A percentile compares a stretch with the other conserved stretches of the same genome.
Conservation (phyloP, 2,113 vertebrate species). For the Cynocephalus volans region DNA sequence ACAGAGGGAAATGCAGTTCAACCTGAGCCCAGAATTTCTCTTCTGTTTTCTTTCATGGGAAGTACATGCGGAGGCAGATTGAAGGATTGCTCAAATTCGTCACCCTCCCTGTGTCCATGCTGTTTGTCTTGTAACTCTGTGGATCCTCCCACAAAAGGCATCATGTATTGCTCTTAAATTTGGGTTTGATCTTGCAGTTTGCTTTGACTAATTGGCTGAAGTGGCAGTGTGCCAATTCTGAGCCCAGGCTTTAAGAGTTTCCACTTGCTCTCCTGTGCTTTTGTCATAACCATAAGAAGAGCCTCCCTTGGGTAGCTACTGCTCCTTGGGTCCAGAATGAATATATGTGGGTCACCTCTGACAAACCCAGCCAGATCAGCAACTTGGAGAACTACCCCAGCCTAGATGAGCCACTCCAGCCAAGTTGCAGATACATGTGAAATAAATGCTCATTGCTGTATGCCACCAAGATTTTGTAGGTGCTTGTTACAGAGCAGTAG, state of each 20-base stretch:
- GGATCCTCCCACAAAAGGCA: neutral
- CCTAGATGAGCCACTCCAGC: neutral
- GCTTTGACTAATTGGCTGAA: neutral
- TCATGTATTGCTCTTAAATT: neutral
- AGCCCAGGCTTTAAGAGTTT: neutral
- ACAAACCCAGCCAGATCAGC: neutral
- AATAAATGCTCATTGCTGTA: neutral
- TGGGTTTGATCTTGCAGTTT: neutral
- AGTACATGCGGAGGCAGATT: neutral
- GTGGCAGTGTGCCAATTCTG: neutral
- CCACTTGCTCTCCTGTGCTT: neutral
- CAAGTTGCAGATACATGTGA: neutral
- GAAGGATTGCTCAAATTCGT: neutral
- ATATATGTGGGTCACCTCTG: neutral
- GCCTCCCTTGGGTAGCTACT: neutral
- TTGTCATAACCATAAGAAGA: neutral
- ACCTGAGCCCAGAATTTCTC: neutral
- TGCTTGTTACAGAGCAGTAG: neutral
- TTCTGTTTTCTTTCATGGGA: neutral
- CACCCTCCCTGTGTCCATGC: neutral
- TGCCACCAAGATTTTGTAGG: neutral
- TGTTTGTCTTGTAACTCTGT: neutral
- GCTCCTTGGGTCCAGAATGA: neutral
- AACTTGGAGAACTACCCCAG: neutral
- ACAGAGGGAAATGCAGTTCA: neutral